These are phyloP conservation scores for Empis livida DNA, from an alignment of 2,888 invertebrate species.

Conservation along the genomic window DNA sequence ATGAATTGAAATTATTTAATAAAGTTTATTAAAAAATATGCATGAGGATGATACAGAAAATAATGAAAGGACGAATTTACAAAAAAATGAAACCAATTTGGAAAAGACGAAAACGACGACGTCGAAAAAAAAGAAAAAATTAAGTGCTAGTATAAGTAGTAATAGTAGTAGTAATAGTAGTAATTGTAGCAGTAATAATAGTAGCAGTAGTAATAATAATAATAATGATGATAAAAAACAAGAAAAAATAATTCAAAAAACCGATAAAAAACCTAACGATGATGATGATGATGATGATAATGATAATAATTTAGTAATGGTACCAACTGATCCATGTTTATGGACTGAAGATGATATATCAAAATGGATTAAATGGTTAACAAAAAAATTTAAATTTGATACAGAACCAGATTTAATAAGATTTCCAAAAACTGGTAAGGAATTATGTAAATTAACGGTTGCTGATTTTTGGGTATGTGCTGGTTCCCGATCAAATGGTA, in stretches of 20 bases:
- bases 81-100: slow-evolving; percentile 18
- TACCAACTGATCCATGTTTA: slow-evolving; percentile 45
- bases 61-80: slow-evolving; percentile 18
- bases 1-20: slow-evolving; percentile 9
- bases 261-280: slow-evolving; percentile 1
- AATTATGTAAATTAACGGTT: slow-evolving; percentile 46
- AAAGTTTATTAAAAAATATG: slow-evolving; percentile 19
- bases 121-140: slow-evolving; percentile 3
- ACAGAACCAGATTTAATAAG: slow-evolving; percentile 39
- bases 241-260: slow-evolving; percentile 3
- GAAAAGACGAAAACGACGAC: slow-evolving; percentile 16
- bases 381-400: slow-evolving; percentile 43
- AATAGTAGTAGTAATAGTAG: slow-evolving; percentile 10
- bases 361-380: slow-evolving; percentile 50
- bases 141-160: background rate
- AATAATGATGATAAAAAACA: slow-evolving; percentile 1
- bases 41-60: slow-evolving; percentile 21
- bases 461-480: slow-evolving; percentile 47
- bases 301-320: slow-evolving; percentile 17
- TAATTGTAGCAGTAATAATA: slow-evolving; percentile 13
- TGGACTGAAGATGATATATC: slow-evolving; percentile 46
- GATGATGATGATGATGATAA: slow-evolving; percentile 1
- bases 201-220: slow-evolving; percentile 6
- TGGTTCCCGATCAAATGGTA: slow-evolving; percentile 38
- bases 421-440: slow-evolving; percentile 44